phyloP scores from a whole-genome alignment of 2,888 invertebrate genomes.

The Leptothorax acervorum region DNA sequence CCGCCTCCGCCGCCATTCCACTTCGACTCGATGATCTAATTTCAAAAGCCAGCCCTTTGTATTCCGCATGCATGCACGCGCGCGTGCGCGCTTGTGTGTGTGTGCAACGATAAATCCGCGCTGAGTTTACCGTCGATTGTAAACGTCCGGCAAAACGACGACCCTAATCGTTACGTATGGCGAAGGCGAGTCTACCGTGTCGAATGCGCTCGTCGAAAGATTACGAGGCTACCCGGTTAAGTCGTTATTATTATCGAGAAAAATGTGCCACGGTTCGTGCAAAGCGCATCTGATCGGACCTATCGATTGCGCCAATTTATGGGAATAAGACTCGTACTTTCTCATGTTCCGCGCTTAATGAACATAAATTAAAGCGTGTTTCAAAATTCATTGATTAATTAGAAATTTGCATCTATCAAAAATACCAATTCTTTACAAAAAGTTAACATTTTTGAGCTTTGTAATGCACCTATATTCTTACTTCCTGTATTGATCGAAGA shows the following conservation, averaged over 20 bases:
- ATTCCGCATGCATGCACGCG: not conserved
- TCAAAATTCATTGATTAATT: not conserved
- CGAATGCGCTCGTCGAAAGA: not conserved
- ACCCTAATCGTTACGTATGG: slow-evolving; percentile 58
- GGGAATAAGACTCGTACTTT: not conserved
- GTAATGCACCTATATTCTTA: not conserved
- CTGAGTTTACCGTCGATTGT: slow-evolving; percentile 58
- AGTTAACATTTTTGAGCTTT: not conserved
- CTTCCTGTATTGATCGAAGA: slow-evolving; percentile 3
- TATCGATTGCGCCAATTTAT: slow-evolving; percentile 15
- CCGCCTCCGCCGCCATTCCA: slow-evolving; percentile 25
- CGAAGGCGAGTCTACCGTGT: slow-evolving; percentile 33
- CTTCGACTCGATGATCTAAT: slow-evolving; percentile 61
- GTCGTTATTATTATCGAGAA: slow-evolving; percentile 11
- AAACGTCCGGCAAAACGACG: slow-evolving; percentile 31
- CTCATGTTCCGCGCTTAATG: not conserved
- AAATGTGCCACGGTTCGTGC: not conserved
- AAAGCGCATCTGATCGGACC: not conserved
- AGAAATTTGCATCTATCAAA: not conserved
- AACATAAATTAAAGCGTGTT: not conserved
- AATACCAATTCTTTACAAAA: not conserved
- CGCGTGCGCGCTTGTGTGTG: not conserved
- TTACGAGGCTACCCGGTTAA: slow-evolving; percentile 28
- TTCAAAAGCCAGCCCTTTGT: slow-evolving; percentile 51
- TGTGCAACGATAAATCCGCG: slow-evolving; percentile 45